These are phyloP conservation scores for Sardina pilchardus DNA, from an alignment of 2,113 vertebrate species.

Conservation along the genomic window DNA sequence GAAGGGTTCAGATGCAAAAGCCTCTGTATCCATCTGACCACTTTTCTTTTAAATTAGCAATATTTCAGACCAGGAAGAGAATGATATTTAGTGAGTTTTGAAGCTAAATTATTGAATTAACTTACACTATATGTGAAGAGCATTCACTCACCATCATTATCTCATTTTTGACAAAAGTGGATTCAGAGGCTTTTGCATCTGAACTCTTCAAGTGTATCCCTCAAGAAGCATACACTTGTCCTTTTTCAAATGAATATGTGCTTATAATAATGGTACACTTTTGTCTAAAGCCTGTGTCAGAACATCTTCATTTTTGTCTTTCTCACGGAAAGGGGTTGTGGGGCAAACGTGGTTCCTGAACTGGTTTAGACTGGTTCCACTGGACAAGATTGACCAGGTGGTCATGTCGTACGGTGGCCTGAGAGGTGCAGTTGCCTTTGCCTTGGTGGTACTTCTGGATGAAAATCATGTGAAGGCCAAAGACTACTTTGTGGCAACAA, in stretches of 20 bases:
- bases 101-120: too few relatives aligned
- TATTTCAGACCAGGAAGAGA: too few relatives aligned
- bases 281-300: neutral
- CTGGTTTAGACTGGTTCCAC: constrained; percentile 87
- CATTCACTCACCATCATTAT: too few relatives aligned
- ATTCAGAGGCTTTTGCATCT: too few relatives aligned
- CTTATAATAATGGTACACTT: neutral
- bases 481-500: constrained; percentile 95
- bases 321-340: constrained; percentile 78
- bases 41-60: too few relatives aligned
- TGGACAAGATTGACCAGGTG: constrained; percentile 96
- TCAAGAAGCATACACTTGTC: neutral
- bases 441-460: constrained; percentile 89
- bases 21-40: too few relatives aligned
- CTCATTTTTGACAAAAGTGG: too few relatives aligned
- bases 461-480: constrained; percentile 85
- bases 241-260: neutral
- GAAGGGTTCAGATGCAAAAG: too few relatives aligned
- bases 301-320: neutral
- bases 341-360: constrained; percentile 92
- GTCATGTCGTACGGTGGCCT: constrained; percentile 98
- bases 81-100: too few relatives aligned
- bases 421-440: constrained; percentile 92
- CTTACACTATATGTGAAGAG: too few relatives aligned
- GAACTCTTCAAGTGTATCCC: too few relatives aligned